Percentiles rank a stretch among this genome's conserved stretches.
These are phyloP conservation scores for Brassicogethes aeneus DNA, from an alignment of 2,888 invertebrate genomes.

Conservation along the genomic window DNA sequence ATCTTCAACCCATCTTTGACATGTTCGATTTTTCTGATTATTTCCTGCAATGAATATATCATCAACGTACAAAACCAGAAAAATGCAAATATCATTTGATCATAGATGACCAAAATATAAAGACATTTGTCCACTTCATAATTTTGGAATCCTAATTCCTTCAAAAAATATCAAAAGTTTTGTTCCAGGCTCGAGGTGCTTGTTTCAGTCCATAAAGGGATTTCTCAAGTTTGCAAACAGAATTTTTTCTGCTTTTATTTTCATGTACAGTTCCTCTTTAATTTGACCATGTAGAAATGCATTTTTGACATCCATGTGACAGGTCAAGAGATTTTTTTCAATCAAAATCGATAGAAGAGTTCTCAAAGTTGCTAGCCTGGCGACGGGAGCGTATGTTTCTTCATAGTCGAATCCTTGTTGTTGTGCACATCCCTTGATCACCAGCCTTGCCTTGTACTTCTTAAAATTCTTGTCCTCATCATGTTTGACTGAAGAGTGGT, in stretches of 20 bases:
- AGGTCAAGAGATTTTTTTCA: constrained; percentile 6
- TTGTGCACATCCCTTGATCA: constrained; percentile 21
- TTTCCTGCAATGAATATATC: no score
- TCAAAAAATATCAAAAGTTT: constrained; percentile 12
- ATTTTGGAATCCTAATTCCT: constrained; percentile 7
- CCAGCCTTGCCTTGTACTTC: constrained; percentile 22
- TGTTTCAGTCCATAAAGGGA: constrained; percentile 13
- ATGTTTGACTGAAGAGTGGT: constrained; percentile 13
- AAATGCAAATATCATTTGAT: no score
- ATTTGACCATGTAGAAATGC: constrained; percentile 11
- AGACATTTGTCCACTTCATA: constrained; percentile 13
- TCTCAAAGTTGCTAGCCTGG: constrained; percentile 8
- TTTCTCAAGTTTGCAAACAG: constrained; percentile 9
- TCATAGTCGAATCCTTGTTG: no score
- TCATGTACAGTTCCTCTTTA: constrained; percentile 10
- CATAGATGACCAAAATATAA: no score
- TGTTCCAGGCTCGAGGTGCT: constrained; percentile 9
- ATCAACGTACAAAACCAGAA: no score
- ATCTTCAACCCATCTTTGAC: constrained; percentile 2
- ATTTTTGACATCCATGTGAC: constrained; percentile 10
- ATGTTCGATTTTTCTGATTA: not conserved
- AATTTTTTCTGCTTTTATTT: constrained; percentile 6
- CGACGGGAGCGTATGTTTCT: constrained; percentile 10
- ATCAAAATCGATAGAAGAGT: constrained; percentile 6
- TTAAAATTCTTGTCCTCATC: constrained; percentile 10